Conservation (phyloP, 2,797 vertebrate genomes). For the Spinibarbus caldwelli region DNA sequence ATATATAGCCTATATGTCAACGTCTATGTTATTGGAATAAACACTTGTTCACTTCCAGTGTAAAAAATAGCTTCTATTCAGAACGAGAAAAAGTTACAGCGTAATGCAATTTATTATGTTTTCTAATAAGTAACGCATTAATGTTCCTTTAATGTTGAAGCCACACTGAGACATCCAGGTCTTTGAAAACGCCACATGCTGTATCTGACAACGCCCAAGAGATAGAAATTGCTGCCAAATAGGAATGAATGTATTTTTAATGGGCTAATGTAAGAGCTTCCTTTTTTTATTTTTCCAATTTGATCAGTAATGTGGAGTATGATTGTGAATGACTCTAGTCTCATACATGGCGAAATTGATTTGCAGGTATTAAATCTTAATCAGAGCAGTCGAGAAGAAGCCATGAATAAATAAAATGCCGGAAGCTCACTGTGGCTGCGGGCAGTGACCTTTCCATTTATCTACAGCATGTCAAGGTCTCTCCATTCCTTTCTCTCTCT, state of each 20-base stretch:
- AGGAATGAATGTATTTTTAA: conserved; percentile 46
- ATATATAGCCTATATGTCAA: neutral
- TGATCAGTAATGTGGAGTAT: conserved; percentile 57
- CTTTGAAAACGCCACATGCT: conserved; percentile 7
- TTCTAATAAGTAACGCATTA: neutral
- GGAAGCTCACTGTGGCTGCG: conserved; percentile 60
- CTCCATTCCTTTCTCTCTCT: conserved; percentile 1
- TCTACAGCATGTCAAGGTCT: conserved; percentile 70
- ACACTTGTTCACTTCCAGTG: neutral
- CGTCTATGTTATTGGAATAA: neutral
- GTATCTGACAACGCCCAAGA: neutral
- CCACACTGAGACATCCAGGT: conserved; percentile 6
- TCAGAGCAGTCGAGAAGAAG: conserved; percentile 50
- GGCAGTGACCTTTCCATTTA: conserved; percentile 70
- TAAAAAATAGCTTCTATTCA: neutral
- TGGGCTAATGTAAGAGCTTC: conserved; percentile 44
- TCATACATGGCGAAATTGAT: conserved; percentile 63
- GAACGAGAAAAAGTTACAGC: neutral
- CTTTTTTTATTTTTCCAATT: conserved; percentile 50
- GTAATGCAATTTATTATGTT: neutral
- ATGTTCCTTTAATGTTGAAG: neutral
- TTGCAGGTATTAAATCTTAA: conserved; percentile 66
- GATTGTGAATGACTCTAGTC: conserved; percentile 56
- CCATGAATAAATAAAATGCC: conserved; percentile 66
- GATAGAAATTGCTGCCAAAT: conserved; percentile 43